phyloP scores from a whole-genome alignment of 2,797 vertebrate species.

The Anguilla anguilla region DNA sequence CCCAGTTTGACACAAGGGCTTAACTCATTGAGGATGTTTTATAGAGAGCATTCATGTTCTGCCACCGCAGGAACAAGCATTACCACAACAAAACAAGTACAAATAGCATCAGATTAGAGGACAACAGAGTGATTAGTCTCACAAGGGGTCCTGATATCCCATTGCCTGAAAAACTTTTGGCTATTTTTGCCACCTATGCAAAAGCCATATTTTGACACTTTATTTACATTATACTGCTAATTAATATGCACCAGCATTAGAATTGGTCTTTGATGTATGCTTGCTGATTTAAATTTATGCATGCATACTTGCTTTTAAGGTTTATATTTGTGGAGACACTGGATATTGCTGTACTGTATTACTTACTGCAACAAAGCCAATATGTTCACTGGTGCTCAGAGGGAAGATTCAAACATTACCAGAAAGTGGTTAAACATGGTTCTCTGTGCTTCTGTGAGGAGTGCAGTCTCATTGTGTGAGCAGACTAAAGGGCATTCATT shows the following conservation, averaged over 20 bases:
- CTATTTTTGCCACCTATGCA: slow-evolving; percentile 3
- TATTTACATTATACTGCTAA: neutral
- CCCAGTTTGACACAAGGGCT: slow-evolving; percentile 55
- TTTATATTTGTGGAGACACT: neutral
- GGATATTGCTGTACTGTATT: slow-evolving; percentile 16
- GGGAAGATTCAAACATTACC: slow-evolving; percentile 62
- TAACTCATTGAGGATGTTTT: slow-evolving; percentile 59
- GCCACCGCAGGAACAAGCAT: slow-evolving; percentile 56
- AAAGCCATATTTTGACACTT: neutral
- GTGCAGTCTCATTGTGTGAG: slow-evolving; percentile 72
- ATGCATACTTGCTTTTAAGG: neutral
- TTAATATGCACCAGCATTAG: neutral
- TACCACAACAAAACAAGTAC: slow-evolving; percentile 56
- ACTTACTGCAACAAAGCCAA: slow-evolving; percentile 33
- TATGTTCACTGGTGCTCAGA: slow-evolving; percentile 37
- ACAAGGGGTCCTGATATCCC: slow-evolving; percentile 51
- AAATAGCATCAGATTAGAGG: slow-evolving; percentile 45
- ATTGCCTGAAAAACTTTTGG: slow-evolving; percentile 42
- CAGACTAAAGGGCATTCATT: slow-evolving; percentile 77
- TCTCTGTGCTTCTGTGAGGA: slow-evolving; percentile 68
- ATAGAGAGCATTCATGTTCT: slow-evolving; percentile 58
- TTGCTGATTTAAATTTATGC: slow-evolving; percentile 1
- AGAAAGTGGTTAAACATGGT: slow-evolving; percentile 68
- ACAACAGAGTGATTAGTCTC: slow-evolving; percentile 46
- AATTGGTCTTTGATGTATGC: neutral